Percentiles rank a stretch among this genome's conserved stretches.
phyloP scores from a whole-genome alignment of 92 coral and sea anemone species.

The Desmophyllum pertusum region DNA sequence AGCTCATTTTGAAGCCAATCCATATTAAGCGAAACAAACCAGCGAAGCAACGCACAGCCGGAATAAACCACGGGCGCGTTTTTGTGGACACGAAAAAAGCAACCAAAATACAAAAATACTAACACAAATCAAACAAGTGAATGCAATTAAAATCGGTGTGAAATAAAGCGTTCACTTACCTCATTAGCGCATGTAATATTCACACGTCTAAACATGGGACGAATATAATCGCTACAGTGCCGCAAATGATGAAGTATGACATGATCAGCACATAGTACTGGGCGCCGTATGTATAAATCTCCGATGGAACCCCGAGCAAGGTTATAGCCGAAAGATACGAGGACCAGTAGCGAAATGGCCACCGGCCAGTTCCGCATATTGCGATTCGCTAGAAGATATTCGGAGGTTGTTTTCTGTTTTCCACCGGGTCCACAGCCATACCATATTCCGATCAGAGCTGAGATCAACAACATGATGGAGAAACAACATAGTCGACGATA shows the following conservation, averaged over 20 bases:
- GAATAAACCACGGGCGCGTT: neutral
- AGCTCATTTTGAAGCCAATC: neutral
- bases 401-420: conserved; percentile 82
- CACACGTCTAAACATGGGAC: conserved; percentile 91
- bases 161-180: conserved; percentile 47
- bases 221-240: conserved; percentile 68
- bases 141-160: neutral
- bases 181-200: conserved; percentile 88
- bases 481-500: conserved; percentile 84
- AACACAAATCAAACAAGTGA: neutral
- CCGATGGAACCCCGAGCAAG: conserved; percentile 92
- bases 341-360: conserved; percentile 87
- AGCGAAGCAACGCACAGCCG: neutral
- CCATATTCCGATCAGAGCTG: conserved; percentile 89
- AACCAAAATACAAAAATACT: too few species aligned
- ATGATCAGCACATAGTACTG: conserved; percentile 79
- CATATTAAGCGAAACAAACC: neutral
- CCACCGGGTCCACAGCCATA: conserved; percentile 90
- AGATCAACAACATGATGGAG: conserved; percentile 81
- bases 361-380: conserved; percentile 83
- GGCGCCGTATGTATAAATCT: conserved; percentile 92
- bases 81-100: too few species aligned
- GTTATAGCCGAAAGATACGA: conserved; percentile 94
- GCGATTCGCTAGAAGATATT: conserved; percentile 85
- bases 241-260: conserved; percentile 80